Percentiles rank a stretch among this genome's conserved stretches.
Conservation (phyloP, 53 echinoderm and acorn worm species). For the Paracentrotus lividus region DNA sequence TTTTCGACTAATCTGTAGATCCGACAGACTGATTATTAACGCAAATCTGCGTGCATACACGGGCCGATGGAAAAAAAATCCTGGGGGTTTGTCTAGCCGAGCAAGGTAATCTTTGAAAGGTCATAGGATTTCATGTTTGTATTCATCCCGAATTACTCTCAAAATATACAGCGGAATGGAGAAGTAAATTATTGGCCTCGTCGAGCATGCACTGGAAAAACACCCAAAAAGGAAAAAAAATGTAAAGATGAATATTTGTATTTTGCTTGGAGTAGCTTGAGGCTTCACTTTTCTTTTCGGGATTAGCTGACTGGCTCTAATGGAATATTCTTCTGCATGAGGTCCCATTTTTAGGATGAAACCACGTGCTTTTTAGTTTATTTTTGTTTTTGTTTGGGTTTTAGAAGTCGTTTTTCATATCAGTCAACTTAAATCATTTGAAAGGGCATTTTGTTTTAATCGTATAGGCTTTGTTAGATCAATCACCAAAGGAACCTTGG, state of each 20-base stretch:
- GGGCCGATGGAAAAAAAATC: neutral
- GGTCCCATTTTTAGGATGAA: neutral
- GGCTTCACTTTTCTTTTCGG: neutral
- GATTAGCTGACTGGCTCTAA: neutral
- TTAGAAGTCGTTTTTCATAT: too few species aligned
- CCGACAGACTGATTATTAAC: neutral
- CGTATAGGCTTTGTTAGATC: too few species aligned
- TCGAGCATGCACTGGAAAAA: conserved; percentile 7
- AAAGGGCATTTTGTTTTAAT: too few species aligned
- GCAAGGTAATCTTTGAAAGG: conserved; percentile 12
- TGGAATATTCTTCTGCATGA: neutral
- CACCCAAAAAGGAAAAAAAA: too few species aligned
- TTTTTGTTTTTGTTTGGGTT: too few species aligned
- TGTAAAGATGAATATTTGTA: conserved; percentile 24
- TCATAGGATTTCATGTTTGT: neutral
- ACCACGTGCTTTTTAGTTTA: too few species aligned
- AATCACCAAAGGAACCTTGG: too few species aligned
- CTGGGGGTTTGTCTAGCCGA: neutral
- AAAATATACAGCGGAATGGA: neutral
- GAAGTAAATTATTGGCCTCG: conserved; percentile 25
- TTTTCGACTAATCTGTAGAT: neutral
- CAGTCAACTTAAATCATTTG: too few species aligned
- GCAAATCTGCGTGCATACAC: neutral
- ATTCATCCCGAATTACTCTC: conserved; percentile 42
- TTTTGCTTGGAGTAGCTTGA: neutral